A percentile compares a stretch with the other conserved stretches of the same genome.
Conservation (phyloP, 1,140 invertebrate species). For the Papilio machaon region DNA sequence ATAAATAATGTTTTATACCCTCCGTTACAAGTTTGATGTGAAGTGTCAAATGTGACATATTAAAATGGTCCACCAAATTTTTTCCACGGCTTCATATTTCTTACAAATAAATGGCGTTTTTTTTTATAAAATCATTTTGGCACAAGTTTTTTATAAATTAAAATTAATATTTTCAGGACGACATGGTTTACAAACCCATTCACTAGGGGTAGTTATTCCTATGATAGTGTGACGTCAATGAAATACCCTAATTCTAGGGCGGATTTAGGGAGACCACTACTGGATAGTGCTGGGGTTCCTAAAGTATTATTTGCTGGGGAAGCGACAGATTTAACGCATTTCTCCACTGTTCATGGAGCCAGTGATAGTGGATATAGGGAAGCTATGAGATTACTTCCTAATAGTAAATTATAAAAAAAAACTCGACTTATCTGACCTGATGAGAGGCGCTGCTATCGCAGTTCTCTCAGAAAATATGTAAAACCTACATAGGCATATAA, state of each 20-base stretch:
- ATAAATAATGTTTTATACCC: too few species aligned
- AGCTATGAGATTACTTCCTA: slow-evolving; percentile 67
- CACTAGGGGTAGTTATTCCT: slow-evolving; percentile 59
- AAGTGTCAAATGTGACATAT: too few species aligned
- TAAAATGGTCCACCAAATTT: too few species aligned
- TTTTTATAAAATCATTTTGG: not conserved
- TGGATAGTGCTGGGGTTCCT: slow-evolving; percentile 48
- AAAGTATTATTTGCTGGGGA: slow-evolving; percentile 66
- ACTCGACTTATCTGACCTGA: not conserved
- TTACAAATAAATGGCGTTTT: too few species aligned
- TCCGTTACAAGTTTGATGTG: too few species aligned
- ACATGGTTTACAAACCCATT: slow-evolving; percentile 61
- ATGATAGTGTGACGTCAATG: slow-evolving; percentile 51
- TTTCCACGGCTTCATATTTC: too few species aligned
- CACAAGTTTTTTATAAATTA: not conserved
- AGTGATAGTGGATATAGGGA: slow-evolving; percentile 83
- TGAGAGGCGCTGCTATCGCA: not conserved
- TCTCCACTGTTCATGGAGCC: slow-evolving; percentile 86
- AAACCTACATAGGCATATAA: too few species aligned
- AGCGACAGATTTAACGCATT: slow-evolving; percentile 77
- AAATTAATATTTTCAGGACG: slow-evolving; percentile 48
- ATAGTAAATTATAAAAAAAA: slow-evolving; percentile 46
- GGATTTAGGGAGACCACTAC: slow-evolving; percentile 47
- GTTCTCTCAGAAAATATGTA: too few species aligned
- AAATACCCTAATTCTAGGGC: slow-evolving; percentile 51